Percentiles rank a stretch among this genome's conserved stretches.
These are phyloP conservation scores for Pachymerium ferrugineum DNA, from an alignment of 2,888 invertebrate species.

Conservation along the genomic window DNA sequence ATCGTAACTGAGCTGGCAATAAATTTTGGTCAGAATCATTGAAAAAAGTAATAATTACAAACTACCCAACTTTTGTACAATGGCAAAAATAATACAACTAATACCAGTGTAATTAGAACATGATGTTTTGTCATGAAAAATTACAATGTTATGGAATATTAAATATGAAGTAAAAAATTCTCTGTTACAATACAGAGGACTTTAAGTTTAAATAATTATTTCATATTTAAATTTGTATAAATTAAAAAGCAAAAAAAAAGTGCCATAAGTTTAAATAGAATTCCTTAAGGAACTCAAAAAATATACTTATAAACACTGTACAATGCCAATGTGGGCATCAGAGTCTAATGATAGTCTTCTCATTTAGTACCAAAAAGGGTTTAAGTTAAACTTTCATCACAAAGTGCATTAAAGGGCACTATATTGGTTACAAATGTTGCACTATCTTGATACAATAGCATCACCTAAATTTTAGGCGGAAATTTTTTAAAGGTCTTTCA, in stretches of 20 bases:
- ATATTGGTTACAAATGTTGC: neutral
- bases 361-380: neutral
- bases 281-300: neutral
- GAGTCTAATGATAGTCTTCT: neutral
- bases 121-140: too few relatives aligned
- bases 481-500: neutral
- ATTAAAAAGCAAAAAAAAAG: neutral
- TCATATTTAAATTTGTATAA: too few relatives aligned
- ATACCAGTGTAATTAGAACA: too few relatives aligned
- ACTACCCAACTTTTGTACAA: too few relatives aligned
- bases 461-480: slow-evolving; percentile 20
- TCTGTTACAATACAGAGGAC: slow-evolving; percentile 10
- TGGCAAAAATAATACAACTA: too few relatives aligned
- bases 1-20: too few relatives aligned
- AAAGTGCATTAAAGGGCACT: slow-evolving; percentile 18
- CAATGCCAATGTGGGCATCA: neutral
- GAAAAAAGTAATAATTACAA: too few relatives aligned
- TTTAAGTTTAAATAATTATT: too few relatives aligned
- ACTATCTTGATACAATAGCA: neutral
- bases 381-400: neutral
- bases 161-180: neutral
- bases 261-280: neutral
- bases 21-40: too few relatives aligned
- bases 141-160: too few relatives aligned
- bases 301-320: neutral